Base-by-base conservation (phyloP, 2,888 invertebrate species). In the Caenorhabditis japonica region DNA sequence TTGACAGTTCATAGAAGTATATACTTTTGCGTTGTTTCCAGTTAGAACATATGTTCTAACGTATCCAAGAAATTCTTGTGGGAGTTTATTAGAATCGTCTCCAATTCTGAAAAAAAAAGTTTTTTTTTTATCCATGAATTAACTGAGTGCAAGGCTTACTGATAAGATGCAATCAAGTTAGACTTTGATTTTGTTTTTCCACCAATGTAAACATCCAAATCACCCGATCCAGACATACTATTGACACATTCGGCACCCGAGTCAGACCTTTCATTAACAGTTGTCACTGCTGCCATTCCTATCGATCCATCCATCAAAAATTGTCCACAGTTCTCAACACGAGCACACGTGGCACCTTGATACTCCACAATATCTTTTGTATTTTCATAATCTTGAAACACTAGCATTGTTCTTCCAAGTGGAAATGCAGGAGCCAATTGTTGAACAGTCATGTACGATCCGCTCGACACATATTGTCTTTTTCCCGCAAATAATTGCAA, bases 61-160 rank as follows among this genome's bases (percentile, higher is more conserved):
- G 17, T 55, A 55, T 27, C 64, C 64, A 3, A 64, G 41, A n/a
- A 64, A 64, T n/a, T 64, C 64, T 49, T 64, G 64, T 10, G 64
- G 64, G 4, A 64, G 21, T 15, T 39, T 33, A 1, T 3, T 21
- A 1, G 46, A 19, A 1, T 17, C 25, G 25, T 41, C 23, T 23
- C 44, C 27, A 19, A 64, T 19, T 17, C 64, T 64, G 47, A 38
- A 64, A 55, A 3, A 17, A 13, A 25, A 19, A 12, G 19, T 1
- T 21, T 38, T 23, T n/a, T 19, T 15, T 19, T 8, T 1, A n/a
- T n/a, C n/a, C n/a, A n/a, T n/a, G n/a, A n/a, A n/a, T n/a, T n/a
- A n/a, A n/a, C n/a, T n/a, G n/a, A n/a, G n/a, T n/a, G n/a, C n/a
- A n/a, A n/a, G n/a, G n/a, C 64, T 41, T 7, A 64, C 64, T 27